phyloP scores from a whole-genome alignment of 2,888 invertebrate species.

The Tetragnatha montana region DNA sequence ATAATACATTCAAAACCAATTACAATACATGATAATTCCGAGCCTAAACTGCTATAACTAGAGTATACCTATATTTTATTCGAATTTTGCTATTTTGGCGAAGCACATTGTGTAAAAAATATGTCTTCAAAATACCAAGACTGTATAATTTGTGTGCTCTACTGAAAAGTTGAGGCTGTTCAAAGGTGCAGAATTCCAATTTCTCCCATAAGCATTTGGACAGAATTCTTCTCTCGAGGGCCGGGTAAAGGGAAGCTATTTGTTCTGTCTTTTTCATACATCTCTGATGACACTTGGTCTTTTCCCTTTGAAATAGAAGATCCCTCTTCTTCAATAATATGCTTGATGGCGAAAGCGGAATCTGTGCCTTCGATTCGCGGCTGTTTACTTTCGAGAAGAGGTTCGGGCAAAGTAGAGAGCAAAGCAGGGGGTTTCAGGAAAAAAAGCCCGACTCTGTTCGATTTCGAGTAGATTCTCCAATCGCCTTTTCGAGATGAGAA shows the following conservation, averaged over 20 bases:
- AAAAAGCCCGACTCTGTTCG: not conserved
- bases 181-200: no score
- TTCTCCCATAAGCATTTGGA: no score
- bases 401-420: not conserved
- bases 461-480: not conserved
- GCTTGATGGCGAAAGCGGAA: not conserved
- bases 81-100: no score
- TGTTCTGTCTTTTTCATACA: not conserved
- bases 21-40: no score
- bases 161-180: no score
- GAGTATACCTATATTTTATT: no score
- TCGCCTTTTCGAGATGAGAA: not conserved
- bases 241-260: not conserved
- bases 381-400: not conserved
- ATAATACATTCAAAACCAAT: no score
- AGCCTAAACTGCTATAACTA: no score
- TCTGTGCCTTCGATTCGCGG: not conserved
- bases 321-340: not conserved
- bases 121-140: no score
- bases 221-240: no score
- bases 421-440: not conserved
- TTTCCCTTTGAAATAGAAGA: not conserved
- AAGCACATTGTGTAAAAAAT: no score
- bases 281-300: not conserved
- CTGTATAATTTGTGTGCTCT: no score